Conservation (phyloP, 2,888 invertebrate genomes). For the Hirtodrosophila duncani region DNA sequence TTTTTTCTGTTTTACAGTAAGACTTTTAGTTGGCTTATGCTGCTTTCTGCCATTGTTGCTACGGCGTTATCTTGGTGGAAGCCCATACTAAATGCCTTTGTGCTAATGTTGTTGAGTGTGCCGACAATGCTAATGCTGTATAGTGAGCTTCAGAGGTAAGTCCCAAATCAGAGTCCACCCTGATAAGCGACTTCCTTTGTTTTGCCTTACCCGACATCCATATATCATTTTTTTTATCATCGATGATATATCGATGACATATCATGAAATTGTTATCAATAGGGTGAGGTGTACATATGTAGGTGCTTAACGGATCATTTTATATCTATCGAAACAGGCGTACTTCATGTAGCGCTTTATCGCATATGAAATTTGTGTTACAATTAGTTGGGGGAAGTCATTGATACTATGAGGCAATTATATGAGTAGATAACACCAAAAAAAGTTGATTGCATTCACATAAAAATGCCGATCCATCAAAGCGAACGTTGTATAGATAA, state of each 20-base stretch:
- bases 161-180: slow-evolving; percentile 8
- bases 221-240: slow-evolving; percentile 5
- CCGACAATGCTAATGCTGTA: slow-evolving; percentile 85
- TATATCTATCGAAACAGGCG: slow-evolving; percentile 18
- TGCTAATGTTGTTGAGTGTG: slow-evolving; percentile 85
- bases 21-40: slow-evolving; percentile 81
- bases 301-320: no score
- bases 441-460: no score
- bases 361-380: no score
- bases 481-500: no score
- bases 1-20: slow-evolving; percentile 78
- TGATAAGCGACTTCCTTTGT: slow-evolving; percentile 6
- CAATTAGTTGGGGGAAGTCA: no score
- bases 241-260: slow-evolving; percentile 24
- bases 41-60: slow-evolving; percentile 81
- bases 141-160: slow-evolving; percentile 84
- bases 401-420: no score
- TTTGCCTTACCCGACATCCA: slow-evolving; percentile 12
- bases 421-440: no score
- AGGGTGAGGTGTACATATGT: neutral
- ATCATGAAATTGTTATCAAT: slow-evolving; percentile 23
- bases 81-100: slow-evolving; percentile 90
- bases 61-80: slow-evolving; percentile 86
- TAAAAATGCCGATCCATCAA: no score
- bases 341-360: no score